These are phyloP conservation scores for Paracanthobrama guichenoti DNA, from an alignment of 2,113 vertebrate genomes.

Conservation along the genomic window DNA sequence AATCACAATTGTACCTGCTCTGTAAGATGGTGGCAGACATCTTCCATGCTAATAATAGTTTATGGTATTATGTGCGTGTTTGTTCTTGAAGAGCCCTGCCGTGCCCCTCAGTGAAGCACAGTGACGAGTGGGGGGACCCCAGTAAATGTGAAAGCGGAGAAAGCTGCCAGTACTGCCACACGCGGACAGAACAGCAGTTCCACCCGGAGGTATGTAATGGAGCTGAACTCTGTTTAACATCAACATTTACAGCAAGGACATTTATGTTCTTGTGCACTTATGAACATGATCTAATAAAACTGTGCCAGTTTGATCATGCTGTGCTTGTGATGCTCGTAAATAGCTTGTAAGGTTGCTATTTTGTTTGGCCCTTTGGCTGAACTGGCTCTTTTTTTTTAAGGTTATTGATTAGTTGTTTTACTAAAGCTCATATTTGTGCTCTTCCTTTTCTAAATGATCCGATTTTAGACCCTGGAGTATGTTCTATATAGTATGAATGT, in stretches of 20 bases:
- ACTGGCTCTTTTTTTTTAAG: background rate
- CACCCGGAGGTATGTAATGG: conserved; percentile 87
- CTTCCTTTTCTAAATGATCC: background rate
- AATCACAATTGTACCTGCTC: background rate
- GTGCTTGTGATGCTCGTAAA: background rate
- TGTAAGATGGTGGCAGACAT: background rate
- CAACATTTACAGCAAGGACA: background rate
- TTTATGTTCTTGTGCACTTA: background rate
- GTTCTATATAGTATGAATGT: too few species aligned
- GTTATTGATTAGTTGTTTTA: background rate
- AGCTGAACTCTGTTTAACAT: background rate
- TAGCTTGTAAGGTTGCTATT: conserved; percentile 6
- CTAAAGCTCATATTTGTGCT: background rate
- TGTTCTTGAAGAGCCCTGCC: conserved; percentile 82
- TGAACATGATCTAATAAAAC: background rate
- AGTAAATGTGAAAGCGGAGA: conserved; percentile 96
- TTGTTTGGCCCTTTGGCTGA: background rate
- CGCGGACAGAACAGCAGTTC: conserved; percentile 95
- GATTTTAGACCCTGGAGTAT: background rate
- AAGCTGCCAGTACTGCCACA: conserved; percentile 95
- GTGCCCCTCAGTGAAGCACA: conserved; percentile 94
- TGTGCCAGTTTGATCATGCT: background rate
- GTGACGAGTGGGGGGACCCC: conserved; percentile 97
- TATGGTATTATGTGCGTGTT: conserved; percentile 36
- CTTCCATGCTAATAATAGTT: background rate